Base-by-base conservation (phyloP, 2,797 vertebrate genomes). In the Ptychadena robeensis region DNA sequence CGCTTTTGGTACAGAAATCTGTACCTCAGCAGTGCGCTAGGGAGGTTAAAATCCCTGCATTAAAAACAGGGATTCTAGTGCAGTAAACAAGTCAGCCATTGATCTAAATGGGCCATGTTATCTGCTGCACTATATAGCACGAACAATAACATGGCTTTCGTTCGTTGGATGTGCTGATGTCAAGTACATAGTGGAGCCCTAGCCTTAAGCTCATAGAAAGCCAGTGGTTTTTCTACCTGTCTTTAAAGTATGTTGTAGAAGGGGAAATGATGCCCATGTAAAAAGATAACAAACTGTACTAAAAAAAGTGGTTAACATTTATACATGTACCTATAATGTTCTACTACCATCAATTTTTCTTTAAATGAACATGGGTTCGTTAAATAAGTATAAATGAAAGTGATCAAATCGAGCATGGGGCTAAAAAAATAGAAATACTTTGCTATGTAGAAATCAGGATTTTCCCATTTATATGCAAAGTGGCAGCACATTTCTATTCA, bases 381-480 rank as follows among this genome's bases (percentile, higher is more conserved):
- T 37, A 35, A 18, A 3, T 15, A 61, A 74, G 61, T 61, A 37
- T 9, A 18, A 37, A 27, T 73, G 53, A 37, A 53, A 22, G 18
- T 53, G 59, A 61, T 64, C 22, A 64, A 18, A 66, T 25, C 5
- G 35, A 44, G 38, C 14, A 71, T 71, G n/a, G 32, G 31, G 32
- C 31, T 35, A 15, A 61, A 78, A n/a, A 57, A 31, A 68, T 53
- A 25, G 10, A 25, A 31, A 25, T 78, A 35, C 67, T 72, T 2
- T 71, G 72, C 64, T 80, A 57, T 72, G 35, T 44, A 37, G 61
- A 22, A 72, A 80, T 64, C 63, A 34, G 38, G n/a, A 69, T 69
- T 70, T 37, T 69, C 12, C 44, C 59, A 57, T 77, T 67, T 79
- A 79, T 79, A 79, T 79, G 76, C 67, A 79, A 79, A 70, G 44